phyloP scores from a whole-genome alignment of 2,888 invertebrate genomes.

The Drosophila nigricruria region DNA sequence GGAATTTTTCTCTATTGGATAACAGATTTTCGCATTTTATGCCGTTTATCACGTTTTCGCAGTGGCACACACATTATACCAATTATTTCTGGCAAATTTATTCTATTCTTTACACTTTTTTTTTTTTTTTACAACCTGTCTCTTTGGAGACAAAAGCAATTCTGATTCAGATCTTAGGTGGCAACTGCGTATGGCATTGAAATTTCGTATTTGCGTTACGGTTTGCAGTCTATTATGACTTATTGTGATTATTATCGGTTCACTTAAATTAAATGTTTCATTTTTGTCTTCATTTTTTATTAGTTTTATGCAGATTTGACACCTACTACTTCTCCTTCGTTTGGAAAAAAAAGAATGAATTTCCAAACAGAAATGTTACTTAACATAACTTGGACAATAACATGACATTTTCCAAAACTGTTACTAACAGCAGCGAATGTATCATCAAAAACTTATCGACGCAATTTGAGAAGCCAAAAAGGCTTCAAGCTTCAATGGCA shows the following conservation, averaged over 20 bases:
- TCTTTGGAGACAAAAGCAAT: slow-evolving; percentile 37
- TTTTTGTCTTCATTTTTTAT: slow-evolving; percentile 27
- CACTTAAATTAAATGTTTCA: slow-evolving; percentile 19
- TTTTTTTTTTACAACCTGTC: slow-evolving; percentile 49
- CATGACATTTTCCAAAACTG: slow-evolving; percentile 22
- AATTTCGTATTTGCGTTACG: slow-evolving; percentile 4
- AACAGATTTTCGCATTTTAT: slow-evolving; percentile 62
- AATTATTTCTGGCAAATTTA: slow-evolving; percentile 33
- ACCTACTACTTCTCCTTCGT: slow-evolving; percentile 45
- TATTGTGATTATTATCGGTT: slow-evolving; percentile 8
- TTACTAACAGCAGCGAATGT: neutral
- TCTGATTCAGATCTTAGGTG: slow-evolving; percentile 39
- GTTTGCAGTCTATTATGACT: slow-evolving; percentile 1
- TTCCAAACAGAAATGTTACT: slow-evolving; percentile 47
- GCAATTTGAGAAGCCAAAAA: neutral
- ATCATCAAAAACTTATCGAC: neutral
- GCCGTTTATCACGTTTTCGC: slow-evolving; percentile 41
- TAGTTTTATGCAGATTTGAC: slow-evolving; percentile 39
- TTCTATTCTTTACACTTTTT: slow-evolving; percentile 45
- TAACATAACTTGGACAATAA: slow-evolving; percentile 35
- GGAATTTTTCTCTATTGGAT: slow-evolving; percentile 79
- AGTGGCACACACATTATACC: slow-evolving; percentile 29
- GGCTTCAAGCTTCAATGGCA: fast-evolving
- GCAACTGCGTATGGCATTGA: slow-evolving; percentile 28
- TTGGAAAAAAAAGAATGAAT: slow-evolving; percentile 57